phyloP scores from a whole-genome alignment of 2,797 vertebrate genomes.

The Pangasius mekongensis region DNA sequence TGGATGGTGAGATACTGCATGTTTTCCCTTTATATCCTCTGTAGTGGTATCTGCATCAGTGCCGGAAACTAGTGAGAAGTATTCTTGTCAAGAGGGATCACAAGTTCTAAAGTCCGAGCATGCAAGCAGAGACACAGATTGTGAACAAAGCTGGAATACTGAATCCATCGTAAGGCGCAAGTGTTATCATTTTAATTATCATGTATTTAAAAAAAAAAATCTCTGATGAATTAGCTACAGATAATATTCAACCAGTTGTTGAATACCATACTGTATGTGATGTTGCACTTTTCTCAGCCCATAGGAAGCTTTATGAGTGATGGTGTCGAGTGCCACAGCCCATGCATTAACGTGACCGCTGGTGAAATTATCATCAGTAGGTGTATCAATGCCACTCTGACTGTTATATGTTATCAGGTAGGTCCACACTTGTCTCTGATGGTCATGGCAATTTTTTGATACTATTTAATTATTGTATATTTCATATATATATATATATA shows the following conservation, averaged over 20 bases:
- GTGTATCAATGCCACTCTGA: conserved; percentile 46
- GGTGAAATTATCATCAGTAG: conserved; percentile 39
- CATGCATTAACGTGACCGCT: conserved; percentile 45
- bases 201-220: not conserved
- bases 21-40: not conserved
- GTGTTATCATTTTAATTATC: not conserved
- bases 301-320: not conserved
- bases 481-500: not conserved
- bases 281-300: conserved; percentile 43
- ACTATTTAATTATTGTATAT: not conserved
- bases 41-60: conserved; percentile 33
- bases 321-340: fast-evolving
- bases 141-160: conserved; percentile 36
- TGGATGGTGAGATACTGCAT: not conserved
- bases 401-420: conserved; percentile 42
- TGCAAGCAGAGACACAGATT: fast-evolving
- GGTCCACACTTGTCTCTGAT: conserved; percentile 17
- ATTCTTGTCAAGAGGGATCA: fast-evolving
- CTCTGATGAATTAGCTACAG: not conserved
- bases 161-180: conserved; percentile 45
- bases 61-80: conserved; percentile 1
- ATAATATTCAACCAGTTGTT: not conserved
- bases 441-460: not conserved
- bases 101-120: not conserved
- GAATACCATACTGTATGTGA: not conserved